phyloP scores from a whole-genome alignment of 2,888 invertebrate genomes.

The Ormyrus labotus region DNA sequence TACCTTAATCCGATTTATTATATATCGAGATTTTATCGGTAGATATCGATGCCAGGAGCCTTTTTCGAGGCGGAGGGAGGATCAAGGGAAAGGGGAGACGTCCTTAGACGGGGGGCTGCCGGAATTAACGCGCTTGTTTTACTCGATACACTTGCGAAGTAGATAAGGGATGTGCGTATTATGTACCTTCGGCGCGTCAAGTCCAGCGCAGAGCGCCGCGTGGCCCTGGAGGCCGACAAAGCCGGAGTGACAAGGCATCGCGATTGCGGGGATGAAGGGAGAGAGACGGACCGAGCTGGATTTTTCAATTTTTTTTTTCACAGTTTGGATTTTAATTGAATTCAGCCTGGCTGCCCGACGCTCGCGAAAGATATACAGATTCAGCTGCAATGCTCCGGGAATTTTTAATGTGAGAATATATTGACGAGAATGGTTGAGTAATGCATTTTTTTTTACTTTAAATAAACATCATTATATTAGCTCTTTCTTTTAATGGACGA shows the following conservation, averaged over 20 bases:
- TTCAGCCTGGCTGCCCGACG: too few relatives aligned
- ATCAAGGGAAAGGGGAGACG: constrained; percentile 45
- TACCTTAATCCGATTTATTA: constrained; percentile 75
- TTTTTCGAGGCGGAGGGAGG: not conserved
- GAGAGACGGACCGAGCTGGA: too few relatives aligned
- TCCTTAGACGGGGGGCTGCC: constrained; percentile 46
- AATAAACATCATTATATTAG: too few relatives aligned
- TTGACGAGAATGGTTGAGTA: too few relatives aligned
- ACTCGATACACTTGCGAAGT: constrained; percentile 61
- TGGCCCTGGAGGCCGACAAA: constrained; percentile 7
- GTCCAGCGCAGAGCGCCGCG: constrained; percentile 6
- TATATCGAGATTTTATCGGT: constrained; percentile 71
- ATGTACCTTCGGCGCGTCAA: constrained; percentile 15
- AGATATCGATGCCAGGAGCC: constrained; percentile 68
- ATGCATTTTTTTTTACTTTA: too few relatives aligned
- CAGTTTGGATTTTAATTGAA: not conserved
- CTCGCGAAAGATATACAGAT: too few relatives aligned
- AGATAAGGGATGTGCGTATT: constrained; percentile 40
- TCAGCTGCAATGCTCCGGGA: too few relatives aligned
- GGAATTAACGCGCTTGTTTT: constrained; percentile 73
- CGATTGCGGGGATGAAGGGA: constrained; percentile 18
- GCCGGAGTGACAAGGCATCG: constrained; percentile 51
- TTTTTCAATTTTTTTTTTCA: not conserved
- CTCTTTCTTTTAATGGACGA: too few relatives aligned
- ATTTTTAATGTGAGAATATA: too few relatives aligned